phyloP scores from a whole-genome alignment of 2,888 invertebrate species.

The Chymomyza fuscimana region DNA sequence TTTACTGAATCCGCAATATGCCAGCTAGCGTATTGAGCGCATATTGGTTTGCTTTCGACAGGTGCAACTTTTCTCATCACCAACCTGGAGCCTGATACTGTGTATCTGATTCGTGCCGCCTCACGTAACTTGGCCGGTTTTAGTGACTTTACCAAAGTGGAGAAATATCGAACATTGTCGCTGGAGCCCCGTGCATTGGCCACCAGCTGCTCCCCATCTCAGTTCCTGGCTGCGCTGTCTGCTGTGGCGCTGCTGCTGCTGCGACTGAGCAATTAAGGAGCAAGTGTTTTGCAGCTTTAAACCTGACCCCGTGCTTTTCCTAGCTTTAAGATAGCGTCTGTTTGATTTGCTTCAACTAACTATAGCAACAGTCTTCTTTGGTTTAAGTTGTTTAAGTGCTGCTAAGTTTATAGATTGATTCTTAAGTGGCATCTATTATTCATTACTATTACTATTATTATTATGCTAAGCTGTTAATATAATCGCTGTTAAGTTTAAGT shows the following conservation, averaged over 20 bases:
- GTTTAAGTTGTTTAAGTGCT: conserved; percentile 11
- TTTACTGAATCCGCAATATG: conserved; percentile 2
- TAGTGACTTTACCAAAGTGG: conserved; percentile 78
- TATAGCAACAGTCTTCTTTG: conserved; percentile 18
- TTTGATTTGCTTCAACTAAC: conserved; percentile 49
- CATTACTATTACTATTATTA: not conserved
- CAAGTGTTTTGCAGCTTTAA: conserved; percentile 6
- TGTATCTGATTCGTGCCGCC: conserved; percentile 82
- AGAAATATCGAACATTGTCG: conserved; percentile 76
- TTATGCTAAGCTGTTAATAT: conserved; percentile 1
- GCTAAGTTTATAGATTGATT: conserved; percentile 21
- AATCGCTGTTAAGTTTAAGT: conserved; percentile 6
- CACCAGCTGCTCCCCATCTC: not conserved
- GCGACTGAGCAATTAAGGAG: not conserved
- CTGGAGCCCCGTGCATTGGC: conserved; percentile 72
- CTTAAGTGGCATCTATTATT: not conserved
- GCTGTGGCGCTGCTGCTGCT: conserved; percentile 17
- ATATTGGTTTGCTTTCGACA: conserved; percentile 49
- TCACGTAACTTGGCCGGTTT: conserved; percentile 82
- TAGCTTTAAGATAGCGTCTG: conserved; percentile 58
- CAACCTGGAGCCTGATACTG: conserved; percentile 80
- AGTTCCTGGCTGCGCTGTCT: conserved; percentile 1
- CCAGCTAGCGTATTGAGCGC: not conserved
- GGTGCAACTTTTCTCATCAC: conserved; percentile 81
- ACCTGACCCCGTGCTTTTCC: conserved; percentile 53